Conservation (phyloP, 2,888 invertebrate genomes). For the Meiosimyza decipiens region DNA sequence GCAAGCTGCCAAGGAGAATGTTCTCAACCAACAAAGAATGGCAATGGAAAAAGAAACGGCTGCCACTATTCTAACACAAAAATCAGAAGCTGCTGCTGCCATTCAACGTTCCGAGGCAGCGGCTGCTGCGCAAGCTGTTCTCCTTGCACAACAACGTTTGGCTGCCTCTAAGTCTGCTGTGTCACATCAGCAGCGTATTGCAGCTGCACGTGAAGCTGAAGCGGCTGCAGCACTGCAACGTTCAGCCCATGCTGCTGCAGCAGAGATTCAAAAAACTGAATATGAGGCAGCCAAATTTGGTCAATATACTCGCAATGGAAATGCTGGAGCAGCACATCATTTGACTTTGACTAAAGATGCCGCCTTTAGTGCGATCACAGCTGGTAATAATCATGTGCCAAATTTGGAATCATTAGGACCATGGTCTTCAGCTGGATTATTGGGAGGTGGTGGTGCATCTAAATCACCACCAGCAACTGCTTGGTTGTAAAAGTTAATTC, state of each 20-base stretch:
- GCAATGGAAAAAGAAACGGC: slow-evolving; percentile 81
- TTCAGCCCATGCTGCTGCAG: slow-evolving; percentile 77
- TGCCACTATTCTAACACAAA: slow-evolving; percentile 73
- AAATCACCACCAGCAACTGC: slow-evolving; percentile 37
- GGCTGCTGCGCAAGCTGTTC: slow-evolving; percentile 74
- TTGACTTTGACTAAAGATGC: slow-evolving; percentile 72
- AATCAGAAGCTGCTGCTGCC: slow-evolving; percentile 76
- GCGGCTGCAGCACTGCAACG: slow-evolving; percentile 79
- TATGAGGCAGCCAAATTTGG: slow-evolving; percentile 73
- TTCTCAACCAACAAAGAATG: slow-evolving; percentile 77
- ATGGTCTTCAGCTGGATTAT: slow-evolving; percentile 50
- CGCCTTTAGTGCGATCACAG: slow-evolving; percentile 66
- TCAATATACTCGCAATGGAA: slow-evolving; percentile 72
- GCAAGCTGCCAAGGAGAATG: slow-evolving; percentile 78
- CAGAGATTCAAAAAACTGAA: slow-evolving; percentile 76
- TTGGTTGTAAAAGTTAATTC: slow-evolving; percentile 44
- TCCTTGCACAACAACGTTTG: slow-evolving; percentile 76
- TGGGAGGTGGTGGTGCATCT: slow-evolving; percentile 41
- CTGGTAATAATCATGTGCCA: slow-evolving; percentile 61
- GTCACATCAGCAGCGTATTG: slow-evolving; percentile 78
- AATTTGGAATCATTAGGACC: slow-evolving; percentile 57
- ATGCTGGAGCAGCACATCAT: slow-evolving; percentile 71
- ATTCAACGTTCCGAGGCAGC: slow-evolving; percentile 76
- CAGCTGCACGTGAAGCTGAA: slow-evolving; percentile 78
- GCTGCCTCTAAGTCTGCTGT: slow-evolving; percentile 78